Evolutionary conservation across 2,888 invertebrate species (phyloP).

Genomic region (Trilocha varians): DNA sequence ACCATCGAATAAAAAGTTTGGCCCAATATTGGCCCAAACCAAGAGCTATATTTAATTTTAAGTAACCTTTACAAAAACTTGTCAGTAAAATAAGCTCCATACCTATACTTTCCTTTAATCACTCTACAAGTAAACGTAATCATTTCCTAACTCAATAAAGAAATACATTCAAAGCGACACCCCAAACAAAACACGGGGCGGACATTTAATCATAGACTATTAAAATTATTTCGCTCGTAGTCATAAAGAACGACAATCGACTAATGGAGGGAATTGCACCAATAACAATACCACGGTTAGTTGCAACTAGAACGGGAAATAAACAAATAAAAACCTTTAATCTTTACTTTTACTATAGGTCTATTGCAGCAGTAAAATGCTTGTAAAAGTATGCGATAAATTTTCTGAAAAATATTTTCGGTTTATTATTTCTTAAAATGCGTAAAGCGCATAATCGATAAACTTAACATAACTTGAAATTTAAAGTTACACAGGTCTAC

Average conservation of each 20-base stretch:
- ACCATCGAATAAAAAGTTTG: too few relatives aligned
- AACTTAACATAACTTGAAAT: too few relatives aligned
- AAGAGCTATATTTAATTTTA: too few relatives aligned
- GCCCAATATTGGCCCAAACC: too few relatives aligned
- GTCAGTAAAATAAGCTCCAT: too few relatives aligned
- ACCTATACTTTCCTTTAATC: neutral
- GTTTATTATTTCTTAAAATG: too few relatives aligned
- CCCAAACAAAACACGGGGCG: conserved; percentile 7
- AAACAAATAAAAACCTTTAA: conserved; percentile 16
- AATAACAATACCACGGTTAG: conserved; percentile 10
- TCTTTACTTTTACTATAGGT: neutral
- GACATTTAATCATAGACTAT: conserved; percentile 3
- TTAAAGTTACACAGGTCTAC: too few relatives aligned
- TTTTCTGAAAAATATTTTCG: neutral
- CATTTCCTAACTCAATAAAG: neutral
- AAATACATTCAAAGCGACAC: neutral
- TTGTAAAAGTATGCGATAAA: too few relatives aligned
- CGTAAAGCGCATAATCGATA: too few relatives aligned
- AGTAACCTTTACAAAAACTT: too few relatives aligned
- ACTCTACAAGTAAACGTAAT: neutral
- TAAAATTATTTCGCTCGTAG: conserved; percentile 5
- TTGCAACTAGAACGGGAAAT: conserved; percentile 12
- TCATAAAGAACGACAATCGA: conserved; percentile 13
- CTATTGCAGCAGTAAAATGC: neutral
- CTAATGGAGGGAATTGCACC: conserved; percentile 11